Evolutionary conservation across 2,888 invertebrate genomes (phyloP), one percentile per base, ranked within the genome.

Genomic region (Perdita meconis): DNA sequence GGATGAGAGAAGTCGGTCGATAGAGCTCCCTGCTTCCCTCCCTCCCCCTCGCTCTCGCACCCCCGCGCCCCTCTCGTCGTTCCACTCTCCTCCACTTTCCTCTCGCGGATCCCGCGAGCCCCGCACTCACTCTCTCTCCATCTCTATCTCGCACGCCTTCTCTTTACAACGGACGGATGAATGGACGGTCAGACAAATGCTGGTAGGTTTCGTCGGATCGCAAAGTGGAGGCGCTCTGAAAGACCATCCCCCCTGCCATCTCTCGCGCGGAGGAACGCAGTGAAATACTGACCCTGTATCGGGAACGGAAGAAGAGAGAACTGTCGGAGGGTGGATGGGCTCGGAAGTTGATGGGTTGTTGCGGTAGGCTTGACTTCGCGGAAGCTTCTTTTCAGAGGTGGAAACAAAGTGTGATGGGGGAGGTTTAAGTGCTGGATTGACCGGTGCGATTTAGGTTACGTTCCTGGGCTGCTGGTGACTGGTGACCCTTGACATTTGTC

Each of bases 1-100:
- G 88, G 90, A 89, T 88, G 88, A 87, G 89, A 87, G 88, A 89
- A 89, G 88, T 90, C 89, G 91, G 91, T 91, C 91, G 91, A 91
- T 91, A 90, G 90, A 91, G 91, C 91, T 90, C 86, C 89, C 88
- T 86, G 87, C 82, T 83, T 81, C 78, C 81, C 85, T 65, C 73
- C 68, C 73, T 74, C 78, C 76, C 77, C 76, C 77, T 78, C 78
- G 74, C 72, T 67, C 70, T 59, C 30, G 16, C 56, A 38, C 30
- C 74, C 73, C 42, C 53, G 53, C 72, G 61, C 42, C 6, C 47
- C 59, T 59, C 59, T 36, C 70, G 38, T 66, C 60, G 57, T 74
- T 38, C 36, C 24, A 47, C 55, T 56, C 56, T 53, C 40, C 59
- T 47, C 57, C 36, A 38, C 51, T 71, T 50, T 50, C 6, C 63